Conservation (phyloP, 2,888 invertebrate genomes). For the Cremastinae sp. region DNA sequence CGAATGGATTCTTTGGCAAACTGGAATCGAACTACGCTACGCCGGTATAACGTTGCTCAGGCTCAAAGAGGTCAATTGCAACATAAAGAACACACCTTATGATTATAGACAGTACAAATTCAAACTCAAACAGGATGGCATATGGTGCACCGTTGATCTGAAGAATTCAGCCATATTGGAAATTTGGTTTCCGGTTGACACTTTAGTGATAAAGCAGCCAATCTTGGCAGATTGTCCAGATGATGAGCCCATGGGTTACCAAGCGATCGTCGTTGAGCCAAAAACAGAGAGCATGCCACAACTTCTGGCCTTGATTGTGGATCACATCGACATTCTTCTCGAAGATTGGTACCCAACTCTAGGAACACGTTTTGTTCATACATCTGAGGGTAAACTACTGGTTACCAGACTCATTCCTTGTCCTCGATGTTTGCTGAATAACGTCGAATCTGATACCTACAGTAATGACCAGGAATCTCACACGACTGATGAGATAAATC, state of each 20-base stretch:
- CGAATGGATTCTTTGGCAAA: constrained; percentile 97
- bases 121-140: constrained; percentile 89
- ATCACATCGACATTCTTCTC: constrained; percentile 96
- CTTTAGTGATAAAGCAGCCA: constrained; percentile 82
- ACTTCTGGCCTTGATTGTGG: constrained; percentile 92
- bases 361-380: constrained; percentile 98
- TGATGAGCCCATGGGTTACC: constrained; percentile 83
- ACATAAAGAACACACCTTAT: constrained; percentile 81
- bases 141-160: constrained; percentile 92
- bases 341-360: constrained; percentile 99
- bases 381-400: constrained; percentile 96
- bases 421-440: constrained; percentile 87
- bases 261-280: constrained; percentile 88
- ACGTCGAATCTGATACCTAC: constrained; percentile 68
- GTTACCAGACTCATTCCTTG: constrained; percentile 97
- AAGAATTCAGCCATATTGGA: constrained; percentile 91
- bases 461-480: constrained; percentile 66
- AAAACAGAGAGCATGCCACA: constrained; percentile 90
- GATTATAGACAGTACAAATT: constrained; percentile 84
- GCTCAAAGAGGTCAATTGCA: constrained; percentile 89
- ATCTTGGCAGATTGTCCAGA: constrained; percentile 77
- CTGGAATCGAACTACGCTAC: constrained; percentile 92
- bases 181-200: constrained; percentile 89
- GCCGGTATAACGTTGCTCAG: constrained; percentile 90
- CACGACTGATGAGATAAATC: constrained; percentile 71